Evolutionary conservation across 2,888 invertebrate genomes (phyloP).

Genomic region (Danaus chrysippus): DNA sequence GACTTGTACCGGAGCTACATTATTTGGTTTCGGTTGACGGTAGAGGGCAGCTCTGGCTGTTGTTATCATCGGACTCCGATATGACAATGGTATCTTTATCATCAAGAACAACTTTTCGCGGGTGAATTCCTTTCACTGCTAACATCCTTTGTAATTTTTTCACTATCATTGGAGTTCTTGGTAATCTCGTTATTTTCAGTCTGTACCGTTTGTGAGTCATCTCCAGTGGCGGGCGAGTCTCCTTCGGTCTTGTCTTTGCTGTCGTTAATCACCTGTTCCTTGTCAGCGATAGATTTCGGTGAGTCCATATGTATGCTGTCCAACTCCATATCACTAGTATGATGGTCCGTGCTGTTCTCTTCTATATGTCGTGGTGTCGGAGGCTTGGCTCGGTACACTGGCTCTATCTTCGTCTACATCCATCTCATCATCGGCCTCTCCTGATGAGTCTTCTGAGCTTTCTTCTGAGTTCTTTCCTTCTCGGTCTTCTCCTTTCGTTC

Average conservation of each 20-base stretch:
- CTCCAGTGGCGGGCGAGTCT: constrained; percentile 34
- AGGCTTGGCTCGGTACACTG: constrained; percentile 59
- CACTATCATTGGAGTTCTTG: constrained; percentile 42
- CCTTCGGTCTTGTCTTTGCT: constrained; percentile 46
- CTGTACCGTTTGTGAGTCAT: constrained; percentile 32
- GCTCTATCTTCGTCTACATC: constrained; percentile 77
- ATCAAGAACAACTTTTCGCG: constrained; percentile 48
- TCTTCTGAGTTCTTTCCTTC: constrained; percentile 67
- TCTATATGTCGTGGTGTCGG: constrained; percentile 57
- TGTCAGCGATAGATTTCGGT: constrained; percentile 65
- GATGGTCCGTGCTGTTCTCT: constrained; percentile 69
- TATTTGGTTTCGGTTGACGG: constrained; percentile 67
- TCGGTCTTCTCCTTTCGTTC: constrained; percentile 45
- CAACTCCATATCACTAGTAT: constrained; percentile 74
- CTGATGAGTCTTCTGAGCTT: constrained; percentile 80
- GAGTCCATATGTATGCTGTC: constrained; percentile 74
- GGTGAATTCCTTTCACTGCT: constrained; percentile 59
- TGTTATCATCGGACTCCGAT: constrained; percentile 72
- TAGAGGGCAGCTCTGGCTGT: constrained; percentile 71
- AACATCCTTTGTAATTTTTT: constrained; percentile 45
- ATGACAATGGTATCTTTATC: constrained; percentile 73
- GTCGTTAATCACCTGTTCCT: constrained; percentile 63
- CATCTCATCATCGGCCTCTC: constrained; percentile 84
- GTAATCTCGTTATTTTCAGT: constrained; percentile 27
- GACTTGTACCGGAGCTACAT: constrained; percentile 49